These are phyloP conservation scores for Sibirionetta formosa DNA, from an alignment of 2,797 vertebrate genomes.

Conservation along the genomic window DNA sequence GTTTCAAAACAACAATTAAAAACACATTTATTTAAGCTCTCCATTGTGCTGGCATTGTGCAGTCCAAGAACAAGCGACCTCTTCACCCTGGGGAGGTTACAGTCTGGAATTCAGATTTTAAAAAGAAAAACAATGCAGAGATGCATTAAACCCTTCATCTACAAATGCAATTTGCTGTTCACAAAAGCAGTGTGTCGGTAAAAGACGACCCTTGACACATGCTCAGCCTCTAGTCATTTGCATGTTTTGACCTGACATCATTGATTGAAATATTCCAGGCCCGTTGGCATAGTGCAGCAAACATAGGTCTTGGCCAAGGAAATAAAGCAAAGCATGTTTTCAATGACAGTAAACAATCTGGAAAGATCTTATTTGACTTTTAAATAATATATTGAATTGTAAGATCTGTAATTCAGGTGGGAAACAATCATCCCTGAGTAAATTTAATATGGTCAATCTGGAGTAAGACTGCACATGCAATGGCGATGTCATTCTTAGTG, in stretches of 20 bases:
- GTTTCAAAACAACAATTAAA: neutral
- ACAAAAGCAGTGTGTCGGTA: neutral
- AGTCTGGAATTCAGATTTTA: neutral
- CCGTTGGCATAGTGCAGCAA: neutral
- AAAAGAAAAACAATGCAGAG: neutral
- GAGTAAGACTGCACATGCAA: neutral
- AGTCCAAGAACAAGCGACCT: neutral
- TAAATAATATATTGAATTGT: neutral
- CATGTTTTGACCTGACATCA: constrained; percentile 8
- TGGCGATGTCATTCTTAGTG: neutral
- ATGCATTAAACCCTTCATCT: neutral
- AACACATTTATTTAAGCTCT: neutral
- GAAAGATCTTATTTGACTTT: constrained; percentile 8
- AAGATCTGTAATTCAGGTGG: constrained; percentile 5
- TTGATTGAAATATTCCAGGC: neutral
- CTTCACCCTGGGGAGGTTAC: neutral
- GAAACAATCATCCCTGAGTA: neutral
- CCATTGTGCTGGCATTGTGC: neutral
- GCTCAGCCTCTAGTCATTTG: neutral
- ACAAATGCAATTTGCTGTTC: neutral
- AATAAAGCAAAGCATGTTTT: neutral
- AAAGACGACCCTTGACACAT: neutral
- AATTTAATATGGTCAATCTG: neutral
- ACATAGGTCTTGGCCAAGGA: neutral
- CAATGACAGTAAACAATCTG: neutral